Percentiles rank a stretch among this genome's conserved stretches.
These are phyloP conservation scores for Eudasyphora cyanicolor DNA, from an alignment of 2,888 invertebrate genomes.

Conservation along the genomic window DNA sequence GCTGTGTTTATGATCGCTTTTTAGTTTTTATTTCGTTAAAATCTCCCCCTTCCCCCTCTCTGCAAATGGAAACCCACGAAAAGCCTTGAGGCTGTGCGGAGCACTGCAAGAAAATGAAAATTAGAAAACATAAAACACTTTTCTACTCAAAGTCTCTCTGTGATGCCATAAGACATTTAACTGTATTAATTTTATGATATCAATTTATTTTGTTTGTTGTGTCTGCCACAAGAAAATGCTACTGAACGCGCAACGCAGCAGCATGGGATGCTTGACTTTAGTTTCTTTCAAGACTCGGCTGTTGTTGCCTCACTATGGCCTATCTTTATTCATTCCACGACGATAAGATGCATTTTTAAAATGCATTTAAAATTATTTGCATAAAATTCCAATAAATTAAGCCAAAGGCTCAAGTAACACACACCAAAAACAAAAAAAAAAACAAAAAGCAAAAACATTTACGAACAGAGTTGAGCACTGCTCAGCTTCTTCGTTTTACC, in stretches of 20 bases:
- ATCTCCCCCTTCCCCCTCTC: not conserved
- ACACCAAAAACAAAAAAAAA: too few species aligned
- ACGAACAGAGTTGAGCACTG: conserved; percentile 75
- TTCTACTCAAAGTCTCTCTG: too few species aligned
- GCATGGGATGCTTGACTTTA: conserved; percentile 32
- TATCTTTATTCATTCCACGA: conserved; percentile 14
- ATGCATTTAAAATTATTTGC: conserved; percentile 67
- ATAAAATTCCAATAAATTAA: conserved; percentile 73
- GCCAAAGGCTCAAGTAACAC: conserved; percentile 63
- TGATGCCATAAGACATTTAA: conserved; percentile 39
- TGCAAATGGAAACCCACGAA: conserved; percentile 55
- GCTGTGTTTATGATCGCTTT: not conserved
- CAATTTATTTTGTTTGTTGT: conserved; percentile 42
- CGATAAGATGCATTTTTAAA: conserved; percentile 47
- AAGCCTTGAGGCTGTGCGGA: conserved; percentile 52
- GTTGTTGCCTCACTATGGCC: not conserved
- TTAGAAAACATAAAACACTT: conserved; percentile 38
- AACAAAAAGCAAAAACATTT: too few species aligned
- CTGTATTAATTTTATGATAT: conserved; percentile 60
- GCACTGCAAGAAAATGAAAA: too few species aligned
- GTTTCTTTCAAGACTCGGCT: too few species aligned
- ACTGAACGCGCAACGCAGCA: too few species aligned
- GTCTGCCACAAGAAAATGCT: conserved; percentile 48
- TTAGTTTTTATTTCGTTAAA: too few species aligned
- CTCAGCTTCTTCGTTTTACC: not conserved